Percentiles rank a stretch among this genome's conserved stretches.
Conservation (phyloP, 1,140 invertebrate species). For the Bradysia coprophila region DNA sequence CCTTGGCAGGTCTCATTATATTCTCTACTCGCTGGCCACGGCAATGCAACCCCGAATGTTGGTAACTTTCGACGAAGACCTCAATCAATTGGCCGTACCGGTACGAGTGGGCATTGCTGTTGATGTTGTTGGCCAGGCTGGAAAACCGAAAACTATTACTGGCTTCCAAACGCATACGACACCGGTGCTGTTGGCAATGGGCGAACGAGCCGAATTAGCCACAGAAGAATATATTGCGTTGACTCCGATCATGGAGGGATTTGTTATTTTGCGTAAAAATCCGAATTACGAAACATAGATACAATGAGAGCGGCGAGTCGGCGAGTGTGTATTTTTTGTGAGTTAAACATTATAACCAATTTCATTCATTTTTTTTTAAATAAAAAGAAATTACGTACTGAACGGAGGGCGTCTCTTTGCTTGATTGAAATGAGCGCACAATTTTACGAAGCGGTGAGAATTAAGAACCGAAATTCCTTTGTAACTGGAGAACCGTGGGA, state of each 20-base stretch:
- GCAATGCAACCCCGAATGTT: conserved; percentile 99
- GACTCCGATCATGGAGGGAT: conserved; percentile 96
- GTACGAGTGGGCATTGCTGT: conserved; percentile 96
- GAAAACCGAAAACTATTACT: conserved; percentile 98
- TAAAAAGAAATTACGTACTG: no score
- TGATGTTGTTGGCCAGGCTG: conserved; percentile 98
- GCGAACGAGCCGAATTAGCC: conserved; percentile 93
- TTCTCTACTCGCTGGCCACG: conserved; percentile 86
- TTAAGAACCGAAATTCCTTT: no score
- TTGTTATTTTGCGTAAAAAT: conserved; percentile 96
- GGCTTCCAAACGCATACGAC: conserved; percentile 99
- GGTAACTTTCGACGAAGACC: conserved; percentile 96
- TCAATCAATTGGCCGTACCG: conserved; percentile 84
- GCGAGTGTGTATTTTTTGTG: no score
- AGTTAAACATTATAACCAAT: no score
- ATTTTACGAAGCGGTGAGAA: no score
- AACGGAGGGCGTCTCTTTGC: no score
- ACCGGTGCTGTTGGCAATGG: conserved; percentile 89
- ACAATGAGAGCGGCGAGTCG: no score
- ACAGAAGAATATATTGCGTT: conserved; percentile 94
- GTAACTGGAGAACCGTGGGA: no score
- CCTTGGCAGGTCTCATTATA: conserved; percentile 88
- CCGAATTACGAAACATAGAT: conserved; percentile 22
- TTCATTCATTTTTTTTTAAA: no score
- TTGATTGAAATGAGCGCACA: no score